Evolutionary conservation across 2,888 invertebrate genomes (phyloP).

Genomic region (Luffia ferchaultella): DNA sequence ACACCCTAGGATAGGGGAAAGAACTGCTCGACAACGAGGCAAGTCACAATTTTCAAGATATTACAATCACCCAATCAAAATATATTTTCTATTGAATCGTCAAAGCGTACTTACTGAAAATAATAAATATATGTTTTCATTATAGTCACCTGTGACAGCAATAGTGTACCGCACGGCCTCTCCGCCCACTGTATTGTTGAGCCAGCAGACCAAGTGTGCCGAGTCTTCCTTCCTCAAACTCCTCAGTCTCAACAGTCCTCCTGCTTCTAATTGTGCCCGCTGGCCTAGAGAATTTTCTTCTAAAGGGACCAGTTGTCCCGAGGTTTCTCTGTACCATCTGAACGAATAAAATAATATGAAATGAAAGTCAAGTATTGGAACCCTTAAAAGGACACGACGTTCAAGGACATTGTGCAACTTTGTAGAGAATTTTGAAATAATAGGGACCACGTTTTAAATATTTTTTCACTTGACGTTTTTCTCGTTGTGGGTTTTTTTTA

Average conservation of each 20-base stretch:
- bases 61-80: too few species aligned
- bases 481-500: too few species aligned
- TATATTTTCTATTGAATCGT: too few species aligned
- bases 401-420: too few species aligned
- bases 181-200: conserved; percentile 88
- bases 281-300: conserved; percentile 62
- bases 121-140: too few species aligned
- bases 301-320: conserved; percentile 73
- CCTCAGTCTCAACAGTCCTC: conserved; percentile 72
- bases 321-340: conserved; percentile 81
- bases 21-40: too few species aligned
- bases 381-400: background rate
- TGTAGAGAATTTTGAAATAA: background rate
- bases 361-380: background rate
- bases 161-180: conserved; percentile 81
- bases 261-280: conserved; percentile 34
- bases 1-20: too few species aligned
- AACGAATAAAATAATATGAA: conserved; percentile 4
- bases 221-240: conserved; percentile 80
- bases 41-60: too few species aligned
- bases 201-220: conserved; percentile 89
- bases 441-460: background rate
- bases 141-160: conserved; percentile 77
- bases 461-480: too few species aligned
- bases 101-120: too few species aligned